These are phyloP conservation scores for Prosapia bicincta DNA, from an alignment of 2,888 invertebrate genomes.

Conservation along the genomic window DNA sequence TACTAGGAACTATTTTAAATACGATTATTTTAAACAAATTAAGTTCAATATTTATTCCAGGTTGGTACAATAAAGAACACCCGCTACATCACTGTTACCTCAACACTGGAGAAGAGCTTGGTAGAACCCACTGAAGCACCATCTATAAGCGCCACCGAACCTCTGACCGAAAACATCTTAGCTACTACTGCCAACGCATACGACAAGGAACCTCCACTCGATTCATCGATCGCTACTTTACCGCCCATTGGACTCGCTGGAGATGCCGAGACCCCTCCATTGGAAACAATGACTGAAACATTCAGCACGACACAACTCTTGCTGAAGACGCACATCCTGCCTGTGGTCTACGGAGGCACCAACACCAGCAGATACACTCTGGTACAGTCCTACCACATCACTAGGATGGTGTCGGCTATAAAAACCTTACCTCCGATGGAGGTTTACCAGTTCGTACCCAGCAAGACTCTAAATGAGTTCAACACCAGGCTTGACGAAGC, in stretches of 20 bases:
- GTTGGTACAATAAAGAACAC: constrained; percentile 85
- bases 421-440: constrained; percentile 88
- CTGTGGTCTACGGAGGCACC: constrained; percentile 69
- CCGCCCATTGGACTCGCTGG: constrained; percentile 73
- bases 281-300: constrained; percentile 86
- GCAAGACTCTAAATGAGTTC: constrained; percentile 83
- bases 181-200: constrained; percentile 65
- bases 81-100: constrained; percentile 81
- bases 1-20: no score
- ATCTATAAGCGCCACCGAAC: constrained; percentile 56
- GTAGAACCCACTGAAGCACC: constrained; percentile 44
- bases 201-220: constrained; percentile 62
- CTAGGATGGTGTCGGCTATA: constrained; percentile 83
- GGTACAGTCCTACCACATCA: constrained; percentile 85
- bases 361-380: constrained; percentile 76
- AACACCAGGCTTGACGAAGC: constrained; percentile 85
- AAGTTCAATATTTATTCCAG: constrained; percentile 56
- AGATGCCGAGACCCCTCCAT: constrained; percentile 77
- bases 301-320: constrained; percentile 88
- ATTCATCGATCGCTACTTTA: constrained; percentile 70
- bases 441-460: constrained; percentile 80
- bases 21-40: no score
- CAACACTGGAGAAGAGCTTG: constrained; percentile 77
- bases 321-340: constrained; percentile 84
- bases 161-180: constrained; percentile 83